A percentile compares a stretch with the other conserved stretches of the same genome.
Evolutionary conservation across 2,113 vertebrate genomes (phyloP).

Genomic region (Sceloporus undulatus): DNA sequence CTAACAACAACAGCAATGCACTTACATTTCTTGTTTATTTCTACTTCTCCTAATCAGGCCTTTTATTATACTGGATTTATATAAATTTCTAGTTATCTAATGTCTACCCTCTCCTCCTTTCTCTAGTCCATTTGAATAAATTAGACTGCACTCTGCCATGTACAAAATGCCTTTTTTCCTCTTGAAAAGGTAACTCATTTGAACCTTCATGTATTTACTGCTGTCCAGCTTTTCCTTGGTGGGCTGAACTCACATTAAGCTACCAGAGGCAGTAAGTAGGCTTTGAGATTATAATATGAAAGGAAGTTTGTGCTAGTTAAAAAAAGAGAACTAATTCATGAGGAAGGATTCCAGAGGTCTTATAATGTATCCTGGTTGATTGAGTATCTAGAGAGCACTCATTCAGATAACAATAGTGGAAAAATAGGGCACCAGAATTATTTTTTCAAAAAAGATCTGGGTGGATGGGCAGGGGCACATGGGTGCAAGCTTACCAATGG

Average conservation of each 20-base stretch:
- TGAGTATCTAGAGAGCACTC: neutral
- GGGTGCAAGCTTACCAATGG: too few species aligned
- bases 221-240: slow-evolving; percentile 45
- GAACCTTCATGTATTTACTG: slow-evolving; percentile 36
- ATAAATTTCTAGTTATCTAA: neutral
- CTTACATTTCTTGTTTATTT: neutral
- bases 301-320: neutral
- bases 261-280: slow-evolving; percentile 25
- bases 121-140: neutral
- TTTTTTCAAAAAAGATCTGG: neutral
- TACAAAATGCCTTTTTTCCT: slow-evolving; percentile 45
- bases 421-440: slow-evolving; percentile 8
- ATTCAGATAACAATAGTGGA: neutral
- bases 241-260: slow-evolving; percentile 57
- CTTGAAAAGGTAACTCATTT: slow-evolving; percentile 43
- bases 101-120: too few species aligned
- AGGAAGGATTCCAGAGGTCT: neutral
- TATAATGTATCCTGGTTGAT: neutral
- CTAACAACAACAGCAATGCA: too few species aligned
- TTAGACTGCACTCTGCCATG: slow-evolving; percentile 37
- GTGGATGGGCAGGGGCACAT: neutral
- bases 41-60: neutral
- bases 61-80: neutral
- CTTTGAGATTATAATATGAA: slow-evolving; percentile 4
- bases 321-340: neutral